Base-by-base conservation (phyloP, 92 coral and sea anemone species). In the Zoanthus gigantus region DNA sequence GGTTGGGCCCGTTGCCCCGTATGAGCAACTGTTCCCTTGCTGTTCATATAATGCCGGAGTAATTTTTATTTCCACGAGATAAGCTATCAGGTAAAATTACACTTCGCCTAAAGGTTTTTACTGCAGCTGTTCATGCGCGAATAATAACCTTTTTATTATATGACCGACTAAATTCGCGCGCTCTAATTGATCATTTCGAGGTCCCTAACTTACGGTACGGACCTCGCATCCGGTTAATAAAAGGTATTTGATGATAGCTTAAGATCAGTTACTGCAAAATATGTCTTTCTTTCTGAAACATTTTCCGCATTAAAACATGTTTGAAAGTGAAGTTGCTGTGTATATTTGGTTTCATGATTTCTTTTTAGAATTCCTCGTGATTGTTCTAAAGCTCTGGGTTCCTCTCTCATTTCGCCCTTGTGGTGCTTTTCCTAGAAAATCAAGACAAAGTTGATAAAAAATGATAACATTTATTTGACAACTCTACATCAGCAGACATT, bases 321-420 rank as follows among this genome's bases (percentile, higher is more conserved):
- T 37, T 46, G n/a, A 42, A 32, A 13, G 37, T 13, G 18, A 71
- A 10, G 45, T n/a, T 11, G 52, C 50, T 71, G 2, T 9, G 46
- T 10, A 5, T 18, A 16, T 46, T 7, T 8, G 82, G 0, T 23
- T 17, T 81, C 17, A 81, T 23, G 23, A 23, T 31, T 81, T 81
- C 85, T 81, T 81, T 81, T 81, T 81, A 54, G 47, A 81, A 46
- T 57, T 65, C 30, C 61, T 81, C 69, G 9, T 63, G 69, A 63
- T 63, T 47, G 75, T 63, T 31, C 37, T 63, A 16, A 37, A 30
- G 17, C 74, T 42, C 6, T 46, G 45, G 29, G 85, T n/a, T 66
- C 44, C 75, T 34, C 50, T 81, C 23, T 81, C 85, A 74, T 81
- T 81, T 46, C 85, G 56, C 46, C 44, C 75, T 65, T 81, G 85